These are phyloP conservation scores for Ispidina lecontei DNA, from an alignment of 2,797 vertebrate species.

Conservation along the genomic window DNA sequence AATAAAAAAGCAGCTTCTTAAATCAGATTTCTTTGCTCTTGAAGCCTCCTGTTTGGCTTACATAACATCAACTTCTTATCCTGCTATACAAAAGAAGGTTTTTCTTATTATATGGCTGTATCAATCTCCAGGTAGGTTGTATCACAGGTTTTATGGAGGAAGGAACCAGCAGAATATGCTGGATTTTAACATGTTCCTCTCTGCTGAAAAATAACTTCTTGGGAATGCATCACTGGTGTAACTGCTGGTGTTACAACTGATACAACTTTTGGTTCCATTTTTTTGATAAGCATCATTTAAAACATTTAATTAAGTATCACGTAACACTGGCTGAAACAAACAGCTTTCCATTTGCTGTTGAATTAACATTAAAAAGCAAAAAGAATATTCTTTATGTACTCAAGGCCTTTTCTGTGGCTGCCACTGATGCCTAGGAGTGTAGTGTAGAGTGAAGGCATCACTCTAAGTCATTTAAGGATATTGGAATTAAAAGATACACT, in stretches of 20 bases:
- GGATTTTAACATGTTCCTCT: not conserved
- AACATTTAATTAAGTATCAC: not conserved
- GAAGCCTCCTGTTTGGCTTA: not conserved
- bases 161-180: not conserved
- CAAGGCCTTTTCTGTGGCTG: slow-evolving; percentile 8
- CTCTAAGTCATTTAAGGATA: slow-evolving; percentile 53
- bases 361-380: slow-evolving; percentile 43
- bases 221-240: not conserved
- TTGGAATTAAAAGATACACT: slow-evolving; percentile 60
- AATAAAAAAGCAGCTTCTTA: slow-evolving; percentile 11
- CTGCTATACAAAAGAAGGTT: not conserved
- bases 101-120: not conserved
- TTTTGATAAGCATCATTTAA: not conserved
- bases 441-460: slow-evolving; percentile 49
- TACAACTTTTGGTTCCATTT: no score
- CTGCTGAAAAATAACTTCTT: not conserved
- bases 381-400: not conserved
- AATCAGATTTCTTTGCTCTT: not conserved
- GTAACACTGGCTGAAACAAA: not conserved
- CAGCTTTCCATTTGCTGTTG: not conserved
- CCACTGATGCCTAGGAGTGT: not conserved
- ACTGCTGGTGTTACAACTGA: not conserved
- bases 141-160: not conserved
- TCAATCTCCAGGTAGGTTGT: not conserved
- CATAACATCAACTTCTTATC: not conserved